phyloP scores from a whole-genome alignment of 2,113 vertebrate genomes.

The Conger conger region DNA sequence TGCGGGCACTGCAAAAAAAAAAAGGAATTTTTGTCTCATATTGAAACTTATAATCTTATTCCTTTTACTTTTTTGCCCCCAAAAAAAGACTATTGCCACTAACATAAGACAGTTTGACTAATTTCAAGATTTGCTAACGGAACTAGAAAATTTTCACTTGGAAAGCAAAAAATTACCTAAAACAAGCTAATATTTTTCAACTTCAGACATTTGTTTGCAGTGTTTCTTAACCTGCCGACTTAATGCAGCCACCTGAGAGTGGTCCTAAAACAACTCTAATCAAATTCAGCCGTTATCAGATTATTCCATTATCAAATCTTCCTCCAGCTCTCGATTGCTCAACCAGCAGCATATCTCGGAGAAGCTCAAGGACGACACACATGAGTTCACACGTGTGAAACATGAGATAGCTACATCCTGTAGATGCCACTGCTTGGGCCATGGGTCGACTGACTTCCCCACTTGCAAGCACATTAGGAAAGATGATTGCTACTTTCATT shows the following conservation, averaged over 20 bases:
- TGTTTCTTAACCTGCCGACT: not conserved
- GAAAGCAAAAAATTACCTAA: no score
- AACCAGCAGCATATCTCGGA: not conserved
- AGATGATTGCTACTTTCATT: not conserved
- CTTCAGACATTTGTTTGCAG: no score
- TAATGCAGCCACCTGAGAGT: not conserved
- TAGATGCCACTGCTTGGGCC: not conserved
- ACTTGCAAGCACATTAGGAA: not conserved
- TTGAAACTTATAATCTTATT: no score
- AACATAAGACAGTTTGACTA: no score
- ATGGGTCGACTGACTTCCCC: not conserved
- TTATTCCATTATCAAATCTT: not conserved
- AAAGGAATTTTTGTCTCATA: no score
- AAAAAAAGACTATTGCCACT: no score
- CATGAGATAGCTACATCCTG: not conserved
- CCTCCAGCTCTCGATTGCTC: not conserved
- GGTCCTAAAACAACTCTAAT: not conserved
- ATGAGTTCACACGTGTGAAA: constrained; percentile 11
- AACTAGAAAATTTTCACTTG: no score
- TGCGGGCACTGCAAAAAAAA: no score
- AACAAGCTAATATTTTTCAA: no score
- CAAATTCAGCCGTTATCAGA: not conserved
- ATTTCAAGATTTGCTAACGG: no score
- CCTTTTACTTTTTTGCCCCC: no score
- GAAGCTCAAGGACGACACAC: not conserved